Evolutionary conservation across 2,113 vertebrate genomes (phyloP), one percentile per base, ranked within the genome.

Genomic region (Centropristis striata): DNA sequence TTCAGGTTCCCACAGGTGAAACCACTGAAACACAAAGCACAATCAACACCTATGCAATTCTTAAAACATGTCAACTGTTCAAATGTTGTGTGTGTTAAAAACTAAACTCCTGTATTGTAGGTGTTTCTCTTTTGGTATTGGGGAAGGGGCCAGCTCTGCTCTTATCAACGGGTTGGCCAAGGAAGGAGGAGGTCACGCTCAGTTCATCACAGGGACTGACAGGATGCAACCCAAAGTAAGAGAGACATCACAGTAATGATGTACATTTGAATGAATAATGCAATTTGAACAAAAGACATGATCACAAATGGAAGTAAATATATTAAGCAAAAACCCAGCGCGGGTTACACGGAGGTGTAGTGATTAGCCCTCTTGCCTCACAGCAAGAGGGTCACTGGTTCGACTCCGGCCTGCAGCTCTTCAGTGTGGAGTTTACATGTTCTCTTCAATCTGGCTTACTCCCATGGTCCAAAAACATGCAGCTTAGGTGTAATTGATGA

Each of bases 101-200:
- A 5, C 18, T 42, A 71, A 0, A n/a, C n/a, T n/a, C n/a, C 28
- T 84, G 21, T 50, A 2, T 82, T 77, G 3, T 61, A 97, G 96
- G 76, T 97, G 96, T 83, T 97, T 97, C 82, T 94, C 96, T 12
- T 97, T 97, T 74, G 96, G 96, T 4, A 96, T 97, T 55, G 96
- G 96, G 4, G 92, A 95, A 92, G 96, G 96, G 9, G 95, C 95
- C 61, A 96, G 96, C 73, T 94, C 95, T 20, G 93, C 95, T 60
- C 95, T 97, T 39, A 93, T 97, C 82, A 95, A 92, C 87, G 93
- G 94, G 55, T 86, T 97, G 71, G 95, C 96, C 36, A 87, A 90
- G 3, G 95, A 91, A 16, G 92, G 93, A 14, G 81, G 88, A 39
- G 96, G 96, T 27, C 92, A 92, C 0, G 88, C 93, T 28, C 95